Conservation (phyloP, 1,140 invertebrate genomes). For the Pseudobourletiella spinata region DNA sequence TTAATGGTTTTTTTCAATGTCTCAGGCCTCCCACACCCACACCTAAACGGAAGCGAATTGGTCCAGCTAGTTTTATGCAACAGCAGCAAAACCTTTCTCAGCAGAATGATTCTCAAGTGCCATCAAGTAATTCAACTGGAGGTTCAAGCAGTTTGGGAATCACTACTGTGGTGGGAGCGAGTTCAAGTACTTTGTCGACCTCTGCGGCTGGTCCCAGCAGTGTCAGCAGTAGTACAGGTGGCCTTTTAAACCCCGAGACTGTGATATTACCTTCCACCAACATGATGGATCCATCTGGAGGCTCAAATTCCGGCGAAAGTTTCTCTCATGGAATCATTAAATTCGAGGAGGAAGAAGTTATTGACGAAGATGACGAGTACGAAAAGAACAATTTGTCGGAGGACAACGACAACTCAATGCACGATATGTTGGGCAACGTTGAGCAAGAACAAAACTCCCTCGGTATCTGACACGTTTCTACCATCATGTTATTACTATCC, state of each 20-base stretch:
- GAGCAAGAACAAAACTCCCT: slow-evolving; percentile 5
- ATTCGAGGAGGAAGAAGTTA: slow-evolving; percentile 24
- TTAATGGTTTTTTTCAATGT: no score
- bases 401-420: slow-evolving; percentile 32
- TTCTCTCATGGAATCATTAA: slow-evolving; percentile 19
- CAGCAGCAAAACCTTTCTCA: slow-evolving; percentile 2
- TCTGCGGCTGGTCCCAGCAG: slow-evolving; percentile 11
- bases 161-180: background rate
- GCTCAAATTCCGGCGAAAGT: slow-evolving; percentile 11
- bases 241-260: slow-evolving; percentile 13
- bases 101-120: slow-evolving; percentile 6
- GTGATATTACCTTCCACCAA: slow-evolving; percentile 1
- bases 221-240: slow-evolving; percentile 2
- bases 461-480: slow-evolving; percentile 13
- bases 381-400: slow-evolving; percentile 21
- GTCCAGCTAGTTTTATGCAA: slow-evolving; percentile 4
- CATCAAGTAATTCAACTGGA: background rate
- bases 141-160: background rate
- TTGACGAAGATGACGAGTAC: slow-evolving; percentile 30
- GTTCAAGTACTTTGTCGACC: background rate
- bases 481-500: background rate
- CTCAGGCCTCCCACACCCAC: slow-evolving; percentile 28
- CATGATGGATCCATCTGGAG: background rate
- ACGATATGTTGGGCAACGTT: slow-evolving; percentile 23
- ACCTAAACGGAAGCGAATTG: slow-evolving; percentile 27